Base-by-base conservation (phyloP, 2,797 vertebrate species). In the Amazona ochrocephala region DNA sequence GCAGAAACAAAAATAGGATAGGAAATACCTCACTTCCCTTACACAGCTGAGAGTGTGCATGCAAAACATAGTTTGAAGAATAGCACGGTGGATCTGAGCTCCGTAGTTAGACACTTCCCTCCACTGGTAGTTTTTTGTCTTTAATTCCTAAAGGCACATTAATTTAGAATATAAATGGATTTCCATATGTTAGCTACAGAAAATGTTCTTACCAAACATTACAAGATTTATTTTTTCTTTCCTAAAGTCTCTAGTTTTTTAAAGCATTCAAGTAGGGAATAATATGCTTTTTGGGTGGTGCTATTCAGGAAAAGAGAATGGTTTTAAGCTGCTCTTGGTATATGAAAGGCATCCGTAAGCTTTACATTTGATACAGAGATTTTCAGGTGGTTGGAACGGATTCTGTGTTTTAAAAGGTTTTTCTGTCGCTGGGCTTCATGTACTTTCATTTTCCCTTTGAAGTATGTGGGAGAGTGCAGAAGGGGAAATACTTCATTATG, bases 401-500 rank as follows among this genome's bases (percentile, higher is more conserved):
- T 93, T 94, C 81, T 85, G 1, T 42, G 44, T 86, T 95, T 95
- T 95, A 85, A 83, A 94, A 83, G 37, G 7, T 68, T 88, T 70
- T 96, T 76, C 47, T 93, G 45, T 96, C 95, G 77, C 75, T 92
- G 87, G 45, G 72, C 90, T 97, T 93, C 61, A 18, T 92, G 50
- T 91, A 53, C 72, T 95, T 96, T 93, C 87, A 45, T 96, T 96
- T 96, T 96, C 54, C 30, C 56, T 97, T 97, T 97, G 94, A 97
- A 97, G 83, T 93, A 82, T 93, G 53, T 95, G 42, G 82, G 91
- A 93, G 92, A 88, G 89, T 92, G 53, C 66, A 94, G 87, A 90
- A 97, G 54, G 84, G 95, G 66, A 95, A 95, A 83, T 96, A 89
- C 94, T 97, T 97, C 89, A 95, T 96, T 96, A 97, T 95, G 32